A percentile compares a stretch with the other conserved stretches of the same genome.
phyloP scores from a whole-genome alignment of 2,113 vertebrate genomes.

The Gambusia affinis region DNA sequence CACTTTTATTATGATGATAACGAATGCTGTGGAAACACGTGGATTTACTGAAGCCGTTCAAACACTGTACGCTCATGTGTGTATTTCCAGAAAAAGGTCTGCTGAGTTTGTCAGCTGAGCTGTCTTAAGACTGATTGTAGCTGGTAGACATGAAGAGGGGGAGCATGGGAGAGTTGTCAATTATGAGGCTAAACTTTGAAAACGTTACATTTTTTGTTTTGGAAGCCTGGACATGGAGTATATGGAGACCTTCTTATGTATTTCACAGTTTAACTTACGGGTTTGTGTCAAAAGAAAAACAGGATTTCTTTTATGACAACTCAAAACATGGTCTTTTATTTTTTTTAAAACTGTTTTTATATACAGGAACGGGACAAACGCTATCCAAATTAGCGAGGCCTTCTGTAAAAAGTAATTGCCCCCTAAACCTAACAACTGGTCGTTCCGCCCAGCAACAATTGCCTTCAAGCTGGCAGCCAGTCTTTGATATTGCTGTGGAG shows the following conservation, averaged over 20 bases:
- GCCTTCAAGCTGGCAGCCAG: neutral
- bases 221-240: neutral
- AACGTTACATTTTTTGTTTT: neutral
- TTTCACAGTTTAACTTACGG: neutral
- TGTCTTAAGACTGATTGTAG: constrained; percentile 43
- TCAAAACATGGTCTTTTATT: neutral
- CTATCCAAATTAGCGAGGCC: neutral
- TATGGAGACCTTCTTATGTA: neutral
- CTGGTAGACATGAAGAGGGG: constrained; percentile 16
- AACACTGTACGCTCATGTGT: constrained; percentile 43
- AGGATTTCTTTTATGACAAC: neutral
- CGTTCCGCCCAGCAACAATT: neutral
- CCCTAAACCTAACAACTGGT: neutral
- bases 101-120: constrained; percentile 50
- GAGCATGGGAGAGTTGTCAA: neutral
- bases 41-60: constrained; percentile 58
- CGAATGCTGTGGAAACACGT: constrained; percentile 45
- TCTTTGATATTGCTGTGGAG: neutral
- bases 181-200: constrained; percentile 33
- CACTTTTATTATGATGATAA: constrained; percentile 71
- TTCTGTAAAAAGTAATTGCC: neutral
- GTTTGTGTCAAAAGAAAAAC: neutral
- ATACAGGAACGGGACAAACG: neutral
- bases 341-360: neutral
- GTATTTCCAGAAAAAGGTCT: constrained; percentile 38